These are phyloP conservation scores for Deroplatys truncata DNA, from an alignment of 2,888 invertebrate genomes.

Conservation along the genomic window DNA sequence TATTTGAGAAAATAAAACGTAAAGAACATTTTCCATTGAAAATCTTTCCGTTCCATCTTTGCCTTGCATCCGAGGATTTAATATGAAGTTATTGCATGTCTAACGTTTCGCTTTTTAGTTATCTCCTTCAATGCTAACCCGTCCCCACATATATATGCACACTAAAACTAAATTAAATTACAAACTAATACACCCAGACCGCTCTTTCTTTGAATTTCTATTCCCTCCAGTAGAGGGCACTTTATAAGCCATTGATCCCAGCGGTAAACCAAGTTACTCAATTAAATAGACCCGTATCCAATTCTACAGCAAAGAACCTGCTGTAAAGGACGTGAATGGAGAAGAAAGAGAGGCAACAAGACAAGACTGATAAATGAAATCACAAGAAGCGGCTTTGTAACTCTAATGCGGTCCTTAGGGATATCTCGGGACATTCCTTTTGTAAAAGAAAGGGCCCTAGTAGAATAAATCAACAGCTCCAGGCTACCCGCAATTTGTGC, in stretches of 20 bases:
- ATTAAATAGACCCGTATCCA: background rate
- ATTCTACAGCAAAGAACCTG: too few species aligned
- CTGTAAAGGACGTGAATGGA: too few species aligned
- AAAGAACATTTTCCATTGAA: too few species aligned
- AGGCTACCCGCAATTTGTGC: background rate
- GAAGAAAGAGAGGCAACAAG: background rate
- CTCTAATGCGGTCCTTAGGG: background rate
- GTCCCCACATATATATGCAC: too few species aligned
- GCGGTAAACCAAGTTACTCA: background rate
- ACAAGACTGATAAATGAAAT: background rate
- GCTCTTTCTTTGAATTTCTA: background rate
- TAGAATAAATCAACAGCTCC: background rate
- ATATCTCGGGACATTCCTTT: background rate
- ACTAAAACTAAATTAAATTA: background rate
- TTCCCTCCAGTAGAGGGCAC: background rate
- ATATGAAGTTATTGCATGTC: too few species aligned
- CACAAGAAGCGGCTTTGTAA: background rate
- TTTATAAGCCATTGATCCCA: background rate
- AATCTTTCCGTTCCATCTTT: too few species aligned
- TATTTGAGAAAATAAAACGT: too few species aligned
- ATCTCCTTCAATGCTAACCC: too few species aligned
- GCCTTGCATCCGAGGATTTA: too few species aligned
- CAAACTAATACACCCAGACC: background rate
- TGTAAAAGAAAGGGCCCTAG: too few species aligned
- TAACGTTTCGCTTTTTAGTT: too few species aligned